phyloP scores from a whole-genome alignment of 37 sponge, comb jelly and placozoan species.

The Beroe ovata region DNA sequence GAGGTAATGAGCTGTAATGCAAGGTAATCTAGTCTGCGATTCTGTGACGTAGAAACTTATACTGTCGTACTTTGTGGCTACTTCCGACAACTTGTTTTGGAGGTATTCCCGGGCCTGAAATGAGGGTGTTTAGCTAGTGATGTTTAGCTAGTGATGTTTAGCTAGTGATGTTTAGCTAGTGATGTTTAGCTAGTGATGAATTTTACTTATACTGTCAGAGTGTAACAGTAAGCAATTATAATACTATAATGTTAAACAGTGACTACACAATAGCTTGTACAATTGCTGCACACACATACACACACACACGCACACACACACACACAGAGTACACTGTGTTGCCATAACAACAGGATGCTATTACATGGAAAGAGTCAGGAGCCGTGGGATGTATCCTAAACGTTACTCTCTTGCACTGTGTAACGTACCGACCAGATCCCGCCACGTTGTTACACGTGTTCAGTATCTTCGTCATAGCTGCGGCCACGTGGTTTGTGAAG shows the following conservation, averaged over 20 bases:
- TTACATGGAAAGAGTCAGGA: slow-evolving; percentile 53
- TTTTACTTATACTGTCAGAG: too few relatives aligned
- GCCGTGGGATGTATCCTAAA: slow-evolving; percentile 59
- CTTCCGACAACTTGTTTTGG: background rate
- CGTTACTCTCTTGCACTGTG: slow-evolving; percentile 36
- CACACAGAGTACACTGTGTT: too few relatives aligned
- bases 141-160: too few relatives aligned
- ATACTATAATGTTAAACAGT: too few relatives aligned
- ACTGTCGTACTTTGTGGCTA: background rate
- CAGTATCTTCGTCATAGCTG: slow-evolving; percentile 3
- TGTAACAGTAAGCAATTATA: too few relatives aligned
- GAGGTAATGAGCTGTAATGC: slow-evolving; percentile 34
- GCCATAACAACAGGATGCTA: too few relatives aligned
- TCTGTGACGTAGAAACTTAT: slow-evolving; percentile 63
- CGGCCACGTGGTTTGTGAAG: background rate
- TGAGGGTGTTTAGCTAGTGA: background rate
- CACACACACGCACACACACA: too few relatives aligned
- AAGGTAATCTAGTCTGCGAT: slow-evolving; percentile 6
- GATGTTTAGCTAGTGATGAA: too few relatives aligned
- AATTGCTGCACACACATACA: too few relatives aligned
- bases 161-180: too few relatives aligned
- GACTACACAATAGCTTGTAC: too few relatives aligned
- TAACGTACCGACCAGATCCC: background rate
- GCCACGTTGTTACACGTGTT: slow-evolving; percentile 29
- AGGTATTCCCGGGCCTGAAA: slow-evolving; percentile 47